These are phyloP conservation scores for Ctenochaetus hawaiiensis DNA, from an alignment of 2,797 vertebrate species.

Conservation along the genomic window DNA sequence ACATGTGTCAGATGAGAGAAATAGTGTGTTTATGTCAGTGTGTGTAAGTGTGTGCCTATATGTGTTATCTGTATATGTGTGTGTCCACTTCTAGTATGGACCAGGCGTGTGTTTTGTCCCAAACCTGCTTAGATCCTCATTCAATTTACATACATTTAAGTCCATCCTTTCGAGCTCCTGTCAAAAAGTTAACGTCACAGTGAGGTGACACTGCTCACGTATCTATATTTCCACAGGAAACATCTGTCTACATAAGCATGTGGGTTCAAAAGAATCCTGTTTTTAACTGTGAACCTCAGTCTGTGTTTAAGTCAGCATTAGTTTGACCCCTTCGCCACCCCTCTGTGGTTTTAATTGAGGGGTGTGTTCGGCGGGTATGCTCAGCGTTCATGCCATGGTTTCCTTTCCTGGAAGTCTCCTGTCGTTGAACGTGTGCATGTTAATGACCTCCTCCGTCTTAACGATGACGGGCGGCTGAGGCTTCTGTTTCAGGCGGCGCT, in stretches of 20 bases:
- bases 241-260: slow-evolving; percentile 92
- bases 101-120: slow-evolving; percentile 47
- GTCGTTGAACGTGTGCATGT: slow-evolving; percentile 99
- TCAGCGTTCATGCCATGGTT: slow-evolving; percentile 91
- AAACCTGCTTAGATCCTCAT: slow-evolving; percentile 50
- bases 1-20: slow-evolving; percentile 51
- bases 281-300: slow-evolving; percentile 63
- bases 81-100: slow-evolving; percentile 59
- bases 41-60: slow-evolving; percentile 17
- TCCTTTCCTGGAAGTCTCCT: slow-evolving; percentile 98
- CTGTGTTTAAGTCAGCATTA: slow-evolving; percentile 53
- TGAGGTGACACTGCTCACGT: slow-evolving; percentile 84
- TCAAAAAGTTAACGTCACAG: slow-evolving; percentile 68
- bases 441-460: slow-evolving; percentile 98
- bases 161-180: slow-evolving; percentile 57
- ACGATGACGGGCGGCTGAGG: slow-evolving; percentile 94
- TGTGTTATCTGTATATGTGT: slow-evolving; percentile 19
- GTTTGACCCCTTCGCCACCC: slow-evolving; percentile 82
- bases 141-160: slow-evolving; percentile 54
- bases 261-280: slow-evolving; percentile 77
- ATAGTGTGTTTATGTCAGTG: slow-evolving; percentile 16
- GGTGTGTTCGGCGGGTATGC: slow-evolving; percentile 16
- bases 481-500: slow-evolving; percentile 96
- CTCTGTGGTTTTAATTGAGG: slow-evolving; percentile 38
- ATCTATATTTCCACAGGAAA: slow-evolving; percentile 99